A percentile compares a stretch with the other conserved stretches of the same genome.
Evolutionary conservation across 2,888 invertebrate species (phyloP).

Genomic region (Drosophila fulvimacula): DNA sequence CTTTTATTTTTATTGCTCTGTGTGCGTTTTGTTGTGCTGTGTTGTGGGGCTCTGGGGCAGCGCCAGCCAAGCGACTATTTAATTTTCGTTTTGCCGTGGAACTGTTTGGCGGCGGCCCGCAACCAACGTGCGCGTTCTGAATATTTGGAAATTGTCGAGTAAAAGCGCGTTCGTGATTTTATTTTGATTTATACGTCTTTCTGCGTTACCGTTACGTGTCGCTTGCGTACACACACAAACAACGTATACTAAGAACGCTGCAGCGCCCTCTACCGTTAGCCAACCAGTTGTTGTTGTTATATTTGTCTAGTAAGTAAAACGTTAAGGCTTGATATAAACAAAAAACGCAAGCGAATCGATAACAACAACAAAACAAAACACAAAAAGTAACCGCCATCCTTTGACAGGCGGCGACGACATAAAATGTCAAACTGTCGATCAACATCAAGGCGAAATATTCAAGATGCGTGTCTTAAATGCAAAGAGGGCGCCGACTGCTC

Average conservation of each 20-base stretch:
- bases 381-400: constrained; percentile 59
- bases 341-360: constrained; percentile 15
- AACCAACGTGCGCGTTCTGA: constrained; percentile 47
- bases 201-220: constrained; percentile 19
- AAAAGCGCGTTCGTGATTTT: constrained; percentile 51
- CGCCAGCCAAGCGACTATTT: constrained; percentile 67
- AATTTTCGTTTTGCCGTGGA: constrained; percentile 79
- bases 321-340: constrained; percentile 25
- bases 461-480: constrained; percentile 74
- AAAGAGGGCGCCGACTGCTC: constrained; percentile 49
- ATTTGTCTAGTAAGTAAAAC: constrained; percentile 37
- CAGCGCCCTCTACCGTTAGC: constrained; percentile 43
- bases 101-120: constrained; percentile 60
- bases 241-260: constrained; percentile 1
- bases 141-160: constrained; percentile 43
- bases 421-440: constrained; percentile 83
- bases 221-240: background rate
- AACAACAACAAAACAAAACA: constrained; percentile 19
- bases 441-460: constrained; percentile 80
- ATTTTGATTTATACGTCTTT: constrained; percentile 39
- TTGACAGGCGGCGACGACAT: constrained; percentile 80
- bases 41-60: constrained; percentile 56
- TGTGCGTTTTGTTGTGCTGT: constrained; percentile 36
- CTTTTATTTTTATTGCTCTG: constrained; percentile 55
- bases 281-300: constrained; percentile 17